A percentile compares a stretch with the other conserved stretches of the same genome.
These are phyloP conservation scores for Nebria ingens DNA, from an alignment of 1,140 invertebrate species.

Conservation along the genomic window DNA sequence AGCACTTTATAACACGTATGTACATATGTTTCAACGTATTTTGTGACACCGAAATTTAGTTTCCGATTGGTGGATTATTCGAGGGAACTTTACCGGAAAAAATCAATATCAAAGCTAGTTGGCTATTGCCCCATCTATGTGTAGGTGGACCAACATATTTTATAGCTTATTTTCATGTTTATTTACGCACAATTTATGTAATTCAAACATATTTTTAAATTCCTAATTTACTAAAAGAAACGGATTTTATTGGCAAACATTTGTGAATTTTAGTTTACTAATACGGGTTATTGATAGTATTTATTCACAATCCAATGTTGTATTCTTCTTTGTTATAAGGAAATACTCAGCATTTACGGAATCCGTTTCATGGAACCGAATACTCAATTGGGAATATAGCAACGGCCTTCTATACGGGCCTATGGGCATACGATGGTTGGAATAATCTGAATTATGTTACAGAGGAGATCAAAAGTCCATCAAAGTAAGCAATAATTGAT, in stretches of 20 bases:
- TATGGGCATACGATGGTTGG: slow-evolving; percentile 99
- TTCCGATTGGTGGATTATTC: background rate
- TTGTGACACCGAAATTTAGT: no score
- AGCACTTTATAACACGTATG: no score
- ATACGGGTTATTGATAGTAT: no score
- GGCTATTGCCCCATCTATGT: background rate
- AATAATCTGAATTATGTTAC: slow-evolving; percentile 99
- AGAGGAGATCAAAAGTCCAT: slow-evolving; percentile 97
- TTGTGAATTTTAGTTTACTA: no score
- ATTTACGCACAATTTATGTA: no score
- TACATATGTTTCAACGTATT: no score
- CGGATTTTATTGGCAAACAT: no score
- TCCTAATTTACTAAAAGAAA: no score
- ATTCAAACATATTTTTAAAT: no score
- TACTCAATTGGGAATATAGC: slow-evolving; percentile 76
- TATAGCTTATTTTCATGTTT: no score
- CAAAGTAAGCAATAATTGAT: slow-evolving; percentile 68
- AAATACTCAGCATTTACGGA: slow-evolving; percentile 78
- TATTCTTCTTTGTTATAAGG: slow-evolving; percentile 44
- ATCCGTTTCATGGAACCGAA: slow-evolving; percentile 74
- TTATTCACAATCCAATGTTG: background rate
- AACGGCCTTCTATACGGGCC: slow-evolving; percentile 91
- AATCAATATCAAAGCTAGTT: background rate
- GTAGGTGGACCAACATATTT: background rate
- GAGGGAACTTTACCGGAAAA: background rate